These are phyloP conservation scores for Drosophila limbata DNA, from an alignment of 2,888 invertebrate genomes.

Conservation along the genomic window DNA sequence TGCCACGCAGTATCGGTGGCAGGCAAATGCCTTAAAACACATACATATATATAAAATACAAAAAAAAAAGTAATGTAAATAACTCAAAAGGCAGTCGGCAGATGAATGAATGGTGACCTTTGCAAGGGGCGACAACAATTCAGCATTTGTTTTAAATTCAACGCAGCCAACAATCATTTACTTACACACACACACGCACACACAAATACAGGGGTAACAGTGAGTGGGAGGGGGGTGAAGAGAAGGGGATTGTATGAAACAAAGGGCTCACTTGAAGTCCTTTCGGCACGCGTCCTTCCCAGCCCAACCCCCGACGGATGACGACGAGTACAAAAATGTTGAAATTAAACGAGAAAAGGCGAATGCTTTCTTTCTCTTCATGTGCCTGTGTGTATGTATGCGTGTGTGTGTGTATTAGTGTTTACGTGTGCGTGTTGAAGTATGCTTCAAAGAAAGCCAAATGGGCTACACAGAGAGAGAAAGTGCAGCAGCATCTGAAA, in stretches of 20 bases:
- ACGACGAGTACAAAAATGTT: slow-evolving; percentile 59
- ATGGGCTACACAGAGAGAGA: slow-evolving; percentile 35
- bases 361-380: slow-evolving; percentile 50
- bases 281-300: slow-evolving; percentile 36
- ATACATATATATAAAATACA: slow-evolving; percentile 22
- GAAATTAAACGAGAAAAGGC: slow-evolving; percentile 75
- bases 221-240: background rate
- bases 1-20: slow-evolving; percentile 41
- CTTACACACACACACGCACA: slow-evolving; percentile 32
- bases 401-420: slow-evolving; percentile 22
- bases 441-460: slow-evolving; percentile 58
- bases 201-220: background rate
- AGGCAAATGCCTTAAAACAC: slow-evolving; percentile 58
- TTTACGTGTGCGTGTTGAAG: slow-evolving; percentile 60
- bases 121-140: slow-evolving; percentile 57
- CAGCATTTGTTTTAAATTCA: slow-evolving; percentile 76
- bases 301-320: slow-evolving; percentile 10
- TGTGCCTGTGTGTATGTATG: slow-evolving; percentile 2
- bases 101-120: slow-evolving; percentile 30
- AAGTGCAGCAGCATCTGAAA: slow-evolving; percentile 73
- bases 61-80: slow-evolving; percentile 9
- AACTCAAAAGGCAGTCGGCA: slow-evolving; percentile 21
- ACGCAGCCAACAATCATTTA: slow-evolving; percentile 73
- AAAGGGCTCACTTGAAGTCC: slow-evolving; percentile 49
- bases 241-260: slow-evolving; percentile 12